Evolutionary conservation across 2,797 vertebrate genomes (phyloP), one percentile per base, ranked within the genome.

Genomic region (Acanthornis magna): DNA sequence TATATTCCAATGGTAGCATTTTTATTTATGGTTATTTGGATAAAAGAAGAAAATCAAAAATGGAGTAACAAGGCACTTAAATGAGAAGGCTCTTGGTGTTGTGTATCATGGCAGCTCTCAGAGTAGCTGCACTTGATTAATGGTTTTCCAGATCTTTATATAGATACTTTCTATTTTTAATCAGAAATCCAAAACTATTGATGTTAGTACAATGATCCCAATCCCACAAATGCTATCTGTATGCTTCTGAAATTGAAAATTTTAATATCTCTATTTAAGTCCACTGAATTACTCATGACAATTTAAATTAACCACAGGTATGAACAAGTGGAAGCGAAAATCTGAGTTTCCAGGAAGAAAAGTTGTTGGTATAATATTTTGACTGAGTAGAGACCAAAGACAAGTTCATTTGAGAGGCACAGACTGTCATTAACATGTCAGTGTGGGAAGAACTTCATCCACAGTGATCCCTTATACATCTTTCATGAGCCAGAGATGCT

Each of bases 321-420:
- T 19, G 9, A 29, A 53, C 42, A 51, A 70, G 26, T 6, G 4
- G 32, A 82, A 85, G 23, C 51, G 89, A 15, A 93, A 85, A 21
- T 57, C 50, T 76, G 38, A 89, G 72, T n/a, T 92, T 6, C 47
- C 18, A 66, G 43, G 57, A 72, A 81, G 51, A 70, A 89, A 79
- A 51, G 10, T n/a, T 83, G 19, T 89, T 92, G 48, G 38, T 70
- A 71, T 67, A 85, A 71, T 87, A 82, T 87, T 96, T 91, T 91
- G 60, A 53, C 71, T 62, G 45, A 62, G 16, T 61, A 51, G 42
- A 93, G 32, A 55, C 84, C 51, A 79, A 85, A 89, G 22, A 54
- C 36, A 65, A 82, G 53, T 80, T 85, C 10, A 61, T 76, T 84
- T 76, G 87, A 85, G 87, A 92, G 29, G 29, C 60, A 73, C 81